phyloP scores from a whole-genome alignment of 2,888 invertebrate genomes.

The Clivina fossor region DNA sequence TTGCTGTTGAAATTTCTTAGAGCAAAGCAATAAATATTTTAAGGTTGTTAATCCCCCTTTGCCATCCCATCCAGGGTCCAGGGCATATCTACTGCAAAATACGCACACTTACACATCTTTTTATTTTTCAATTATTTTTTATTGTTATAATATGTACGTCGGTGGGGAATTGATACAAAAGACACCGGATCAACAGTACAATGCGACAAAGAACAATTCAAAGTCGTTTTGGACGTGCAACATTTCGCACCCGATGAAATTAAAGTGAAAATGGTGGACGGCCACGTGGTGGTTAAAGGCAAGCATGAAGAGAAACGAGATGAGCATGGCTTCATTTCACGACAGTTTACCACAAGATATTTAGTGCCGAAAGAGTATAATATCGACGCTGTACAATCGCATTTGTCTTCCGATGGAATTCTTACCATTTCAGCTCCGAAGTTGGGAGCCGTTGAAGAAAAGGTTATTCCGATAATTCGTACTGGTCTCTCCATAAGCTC shows the following conservation, averaged over 20 bases:
- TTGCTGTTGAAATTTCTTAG: no score
- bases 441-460: constrained; percentile 48
- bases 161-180: no score
- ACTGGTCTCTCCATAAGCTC: no score
- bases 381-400: constrained; percentile 70
- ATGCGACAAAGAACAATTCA: constrained; percentile 68
- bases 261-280: constrained; percentile 74
- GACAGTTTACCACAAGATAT: constrained; percentile 76
- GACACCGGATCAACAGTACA: no score
- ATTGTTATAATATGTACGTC: no score
- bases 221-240: constrained; percentile 72
- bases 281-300: constrained; percentile 71
- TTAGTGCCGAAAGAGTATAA: constrained; percentile 75
- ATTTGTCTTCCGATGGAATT: constrained; percentile 75
- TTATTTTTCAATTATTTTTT: no score
- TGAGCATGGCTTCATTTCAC: constrained; percentile 72
- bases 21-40: no score
- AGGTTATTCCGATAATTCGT: constrained; percentile 53
- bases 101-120: no score
- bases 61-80: no score
- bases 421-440: constrained; percentile 69
- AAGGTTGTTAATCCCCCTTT: no score
- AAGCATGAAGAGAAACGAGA: constrained; percentile 77
- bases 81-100: no score
- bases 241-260: constrained; percentile 78